A percentile compares a stretch with the other conserved stretches of the same genome.
Evolutionary conservation across 1,140 invertebrate genomes (phyloP).

Genomic region (Danaus melanippus): DNA sequence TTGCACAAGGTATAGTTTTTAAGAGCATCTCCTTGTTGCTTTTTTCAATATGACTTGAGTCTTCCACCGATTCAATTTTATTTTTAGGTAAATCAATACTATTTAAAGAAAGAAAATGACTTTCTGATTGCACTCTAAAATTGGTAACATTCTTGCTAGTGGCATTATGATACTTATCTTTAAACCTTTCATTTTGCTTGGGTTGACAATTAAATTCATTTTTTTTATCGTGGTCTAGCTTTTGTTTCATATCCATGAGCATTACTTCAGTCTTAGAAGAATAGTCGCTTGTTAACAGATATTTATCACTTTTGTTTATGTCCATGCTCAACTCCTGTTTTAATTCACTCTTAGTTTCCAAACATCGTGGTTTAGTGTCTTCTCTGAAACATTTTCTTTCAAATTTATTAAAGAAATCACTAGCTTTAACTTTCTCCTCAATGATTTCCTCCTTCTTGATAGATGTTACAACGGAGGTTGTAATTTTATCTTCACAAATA

Average conservation of each 20-base stretch:
- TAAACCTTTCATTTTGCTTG: constrained; percentile 28
- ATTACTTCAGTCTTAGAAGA: constrained; percentile 25
- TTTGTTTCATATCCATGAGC: constrained; percentile 30
- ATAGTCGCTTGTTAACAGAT: constrained; percentile 25
- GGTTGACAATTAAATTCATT: too few relatives aligned
- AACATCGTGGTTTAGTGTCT: constrained; percentile 15
- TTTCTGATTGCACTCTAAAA: constrained; percentile 30
- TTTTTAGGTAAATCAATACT: constrained; percentile 36
- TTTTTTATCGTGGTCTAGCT: constrained; percentile 32
- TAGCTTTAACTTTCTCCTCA: constrained; percentile 18
- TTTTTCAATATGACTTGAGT: constrained; percentile 29
- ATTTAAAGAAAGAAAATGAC: constrained; percentile 37
- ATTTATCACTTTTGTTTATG: constrained; percentile 14
- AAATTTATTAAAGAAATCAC: constrained; percentile 11
- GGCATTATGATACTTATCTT: constrained; percentile 17
- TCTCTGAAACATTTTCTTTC: constrained; percentile 18
- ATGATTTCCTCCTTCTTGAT: constrained; percentile 16
- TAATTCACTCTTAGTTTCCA: constrained; percentile 15
- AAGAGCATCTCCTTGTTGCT: constrained; percentile 30
- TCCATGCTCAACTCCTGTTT: constrained; percentile 19
- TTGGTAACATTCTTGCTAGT: too few relatives aligned
- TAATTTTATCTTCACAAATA: constrained; percentile 14
- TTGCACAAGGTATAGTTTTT: too few relatives aligned
- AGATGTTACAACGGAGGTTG: neutral
- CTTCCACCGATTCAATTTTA: constrained; percentile 25